Percentiles rank a stretch among this genome's conserved stretches.
Conservation (phyloP, 2,888 invertebrate genomes). For the Cephus pygmeus region DNA sequence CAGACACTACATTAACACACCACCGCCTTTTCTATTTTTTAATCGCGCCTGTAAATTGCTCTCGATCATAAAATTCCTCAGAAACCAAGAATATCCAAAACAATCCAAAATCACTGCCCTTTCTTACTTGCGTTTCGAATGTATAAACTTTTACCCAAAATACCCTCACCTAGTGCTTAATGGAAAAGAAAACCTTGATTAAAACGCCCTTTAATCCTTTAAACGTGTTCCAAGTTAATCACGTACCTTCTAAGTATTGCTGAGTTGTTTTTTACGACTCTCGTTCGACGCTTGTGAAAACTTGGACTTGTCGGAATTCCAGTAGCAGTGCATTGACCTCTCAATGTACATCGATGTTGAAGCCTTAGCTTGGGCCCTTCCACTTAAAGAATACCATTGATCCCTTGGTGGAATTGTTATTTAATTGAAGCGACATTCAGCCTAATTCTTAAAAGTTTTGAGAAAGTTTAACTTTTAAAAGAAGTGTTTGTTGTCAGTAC, state of each 20-base stretch:
- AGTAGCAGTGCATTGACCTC: not conserved
- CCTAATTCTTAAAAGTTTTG: not conserved
- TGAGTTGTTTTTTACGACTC: not conserved
- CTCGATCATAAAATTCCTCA: conserved; percentile 4
- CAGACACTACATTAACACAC: conserved; percentile 19
- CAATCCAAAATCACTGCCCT: conserved; percentile 54
- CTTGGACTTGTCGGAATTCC: not conserved
- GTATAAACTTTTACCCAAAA: not conserved
- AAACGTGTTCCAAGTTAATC: not conserved
- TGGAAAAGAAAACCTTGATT: not conserved
- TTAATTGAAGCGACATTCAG: not conserved
- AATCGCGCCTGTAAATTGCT: not conserved
- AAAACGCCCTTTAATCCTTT: not conserved
- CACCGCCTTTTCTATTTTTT: conserved; percentile 34
- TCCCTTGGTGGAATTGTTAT: not conserved
- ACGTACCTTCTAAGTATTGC: not conserved
- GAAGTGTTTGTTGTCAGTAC: not conserved
- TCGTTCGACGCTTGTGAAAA: not conserved
- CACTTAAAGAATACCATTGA: not conserved
- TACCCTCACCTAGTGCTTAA: not conserved
- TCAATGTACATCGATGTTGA: not conserved
- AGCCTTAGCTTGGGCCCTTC: not conserved
- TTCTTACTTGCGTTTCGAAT: conserved; percentile 12
- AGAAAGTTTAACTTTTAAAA: not conserved
- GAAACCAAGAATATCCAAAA: conserved; percentile 32